These are phyloP conservation scores for Trachelus iudaicus DNA, from an alignment of 2,888 invertebrate genomes.

Conservation along the genomic window DNA sequence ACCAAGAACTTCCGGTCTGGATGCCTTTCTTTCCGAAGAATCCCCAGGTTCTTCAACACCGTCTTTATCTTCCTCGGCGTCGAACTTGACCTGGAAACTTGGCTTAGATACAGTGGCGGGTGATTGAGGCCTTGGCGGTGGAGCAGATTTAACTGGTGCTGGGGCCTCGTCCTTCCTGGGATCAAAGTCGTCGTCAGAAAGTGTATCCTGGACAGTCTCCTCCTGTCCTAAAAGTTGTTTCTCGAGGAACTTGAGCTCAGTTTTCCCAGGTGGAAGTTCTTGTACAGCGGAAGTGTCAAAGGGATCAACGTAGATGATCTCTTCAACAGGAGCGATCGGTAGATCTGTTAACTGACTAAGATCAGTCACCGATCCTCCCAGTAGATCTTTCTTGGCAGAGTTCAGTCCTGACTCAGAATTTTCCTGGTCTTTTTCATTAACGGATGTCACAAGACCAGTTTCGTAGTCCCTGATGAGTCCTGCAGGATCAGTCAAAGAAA, in stretches of 20 bases:
- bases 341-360: constrained; percentile 76
- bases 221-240: constrained; percentile 76
- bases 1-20: constrained; percentile 72
- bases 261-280: constrained; percentile 79
- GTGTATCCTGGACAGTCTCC: constrained; percentile 65
- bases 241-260: constrained; percentile 83
- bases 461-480: constrained; percentile 65
- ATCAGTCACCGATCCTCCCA: constrained; percentile 83
- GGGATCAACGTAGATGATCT: constrained; percentile 79
- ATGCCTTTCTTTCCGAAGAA: constrained; percentile 65
- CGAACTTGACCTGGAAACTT: constrained; percentile 34
- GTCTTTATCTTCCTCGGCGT: constrained; percentile 18
- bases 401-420: constrained; percentile 35
- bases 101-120: constrained; percentile 16
- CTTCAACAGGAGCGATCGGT: constrained; percentile 75
- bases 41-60: constrained; percentile 8
- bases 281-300: constrained; percentile 86
- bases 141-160: constrained; percentile 25
- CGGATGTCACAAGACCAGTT: constrained; percentile 49
- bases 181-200: constrained; percentile 85
- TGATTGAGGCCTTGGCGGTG: constrained; percentile 34
- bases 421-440: constrained; percentile 25
- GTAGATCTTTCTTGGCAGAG: constrained; percentile 72
- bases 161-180: constrained; percentile 75
- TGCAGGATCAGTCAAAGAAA: constrained; percentile 74